These are phyloP conservation scores for Dipodomys stephensi DNA, from an alignment of 2,113 vertebrate genomes.

Conservation along the genomic window DNA sequence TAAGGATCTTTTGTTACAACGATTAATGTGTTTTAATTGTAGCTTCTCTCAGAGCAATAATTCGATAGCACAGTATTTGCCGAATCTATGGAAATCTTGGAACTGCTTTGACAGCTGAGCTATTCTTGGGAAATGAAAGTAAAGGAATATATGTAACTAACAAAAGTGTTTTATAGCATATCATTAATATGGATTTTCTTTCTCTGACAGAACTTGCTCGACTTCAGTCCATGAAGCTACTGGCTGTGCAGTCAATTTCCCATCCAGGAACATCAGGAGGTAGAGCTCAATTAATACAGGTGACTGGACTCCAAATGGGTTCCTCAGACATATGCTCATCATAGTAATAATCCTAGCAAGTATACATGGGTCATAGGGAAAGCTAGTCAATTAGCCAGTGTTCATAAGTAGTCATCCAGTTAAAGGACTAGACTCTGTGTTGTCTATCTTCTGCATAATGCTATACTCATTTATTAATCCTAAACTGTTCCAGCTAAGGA, in stretches of 20 bases:
- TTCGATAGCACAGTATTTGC: conserved; percentile 70
- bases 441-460: conserved; percentile 30
- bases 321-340: not conserved
- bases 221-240: conserved; percentile 27
- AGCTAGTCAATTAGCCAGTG: not conserved
- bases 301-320: not conserved
- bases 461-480: not conserved
- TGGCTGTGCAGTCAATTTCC: conserved; percentile 50
- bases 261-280: not conserved
- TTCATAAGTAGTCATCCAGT: not conserved
- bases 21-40: conserved; percentile 84
- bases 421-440: not conserved
- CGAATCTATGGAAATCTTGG: conserved; percentile 78
- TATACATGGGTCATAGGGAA: not conserved
- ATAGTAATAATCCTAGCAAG: not conserved
- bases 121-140: conserved; percentile 80
- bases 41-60: conserved; percentile 82
- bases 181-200: conserved; percentile 76
- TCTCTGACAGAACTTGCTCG: conserved; percentile 56
- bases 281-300: conserved; percentile 37
- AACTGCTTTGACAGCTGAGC: conserved; percentile 77
- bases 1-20: conserved; percentile 81
- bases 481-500: not conserved
- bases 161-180: conserved; percentile 77
- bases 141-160: conserved; percentile 77